phyloP scores from a whole-genome alignment of 2,113 vertebrate genomes.

The Clupea harengus region DNA sequence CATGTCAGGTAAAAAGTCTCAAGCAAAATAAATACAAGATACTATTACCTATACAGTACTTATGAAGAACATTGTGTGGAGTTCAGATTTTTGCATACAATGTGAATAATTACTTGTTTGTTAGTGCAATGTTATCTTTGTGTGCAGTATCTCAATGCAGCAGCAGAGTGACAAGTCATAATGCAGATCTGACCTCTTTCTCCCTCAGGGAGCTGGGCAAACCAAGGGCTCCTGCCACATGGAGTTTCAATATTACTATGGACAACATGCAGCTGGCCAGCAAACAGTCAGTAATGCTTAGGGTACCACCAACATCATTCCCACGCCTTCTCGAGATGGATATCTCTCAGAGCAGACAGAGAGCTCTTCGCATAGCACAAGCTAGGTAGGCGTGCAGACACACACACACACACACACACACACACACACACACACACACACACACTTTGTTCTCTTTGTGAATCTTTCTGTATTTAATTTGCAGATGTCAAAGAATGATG shows the following conservation, averaged over 20 bases:
- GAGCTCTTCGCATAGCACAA: background rate
- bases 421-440: too few species aligned
- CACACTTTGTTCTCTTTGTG: background rate
- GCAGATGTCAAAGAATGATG: background rate
- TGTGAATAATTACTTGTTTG: background rate
- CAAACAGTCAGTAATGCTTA: background rate
- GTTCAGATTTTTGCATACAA: background rate
- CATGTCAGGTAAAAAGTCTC: background rate
- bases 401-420: too few species aligned
- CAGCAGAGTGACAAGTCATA: background rate
- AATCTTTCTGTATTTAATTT: background rate
- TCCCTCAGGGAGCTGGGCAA: background rate
- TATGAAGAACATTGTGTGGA: background rate
- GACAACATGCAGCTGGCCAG: constrained; percentile 1
- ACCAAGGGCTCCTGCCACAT: background rate
- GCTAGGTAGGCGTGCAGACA: background rate
- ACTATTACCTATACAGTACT: too few species aligned
- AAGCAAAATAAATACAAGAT: background rate
- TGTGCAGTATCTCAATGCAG: too few species aligned
- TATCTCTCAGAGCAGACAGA: background rate
- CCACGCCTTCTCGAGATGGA: background rate
- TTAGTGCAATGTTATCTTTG: too few species aligned
- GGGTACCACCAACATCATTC: background rate
- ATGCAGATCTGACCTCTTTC: background rate
- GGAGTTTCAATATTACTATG: background rate